A percentile compares a stretch with the other conserved stretches of the same genome.
Conservation (phyloP, 2,888 invertebrate species). For the Aphrophora alni region DNA sequence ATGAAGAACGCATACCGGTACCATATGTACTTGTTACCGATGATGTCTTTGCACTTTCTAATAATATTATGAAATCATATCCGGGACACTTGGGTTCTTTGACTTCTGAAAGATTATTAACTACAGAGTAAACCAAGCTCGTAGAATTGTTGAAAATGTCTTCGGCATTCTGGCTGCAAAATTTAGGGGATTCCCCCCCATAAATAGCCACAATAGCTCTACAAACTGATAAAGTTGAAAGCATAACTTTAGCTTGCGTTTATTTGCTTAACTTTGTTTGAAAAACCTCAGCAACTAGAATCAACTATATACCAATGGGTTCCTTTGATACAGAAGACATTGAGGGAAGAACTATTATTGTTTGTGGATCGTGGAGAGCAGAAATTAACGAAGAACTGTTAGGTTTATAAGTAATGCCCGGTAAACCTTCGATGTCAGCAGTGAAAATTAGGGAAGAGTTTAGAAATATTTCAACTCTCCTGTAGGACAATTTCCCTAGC, state of each 20-base stretch:
- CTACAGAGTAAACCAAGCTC: slow-evolving; percentile 45
- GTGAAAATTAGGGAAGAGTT: slow-evolving; percentile 42
- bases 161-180: slow-evolving; percentile 45
- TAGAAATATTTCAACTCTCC: slow-evolving; percentile 45
- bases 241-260: slow-evolving; percentile 44
- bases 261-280: slow-evolving; percentile 47
- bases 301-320: slow-evolving; percentile 40
- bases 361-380: slow-evolving; percentile 25
- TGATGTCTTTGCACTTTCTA: slow-evolving; percentile 48
- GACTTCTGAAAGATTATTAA: slow-evolving; percentile 43
- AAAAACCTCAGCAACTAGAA: slow-evolving; percentile 38
- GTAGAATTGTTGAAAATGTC: slow-evolving; percentile 47
- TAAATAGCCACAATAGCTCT: slow-evolving; percentile 43
- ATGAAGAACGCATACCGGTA: slow-evolving; percentile 25
- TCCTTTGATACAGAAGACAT: slow-evolving; percentile 40
- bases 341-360: slow-evolving; percentile 24
- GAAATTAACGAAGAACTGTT: neutral
- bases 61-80: slow-evolving; percentile 44
- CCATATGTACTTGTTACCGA: slow-evolving; percentile 46
- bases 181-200: slow-evolving; percentile 46
- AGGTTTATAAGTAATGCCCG: slow-evolving; percentile 24
- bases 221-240: slow-evolving; percentile 45
- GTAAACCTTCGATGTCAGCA: neutral
- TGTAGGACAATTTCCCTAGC: slow-evolving; percentile 34
- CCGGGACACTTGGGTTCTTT: slow-evolving; percentile 38